Base-by-base conservation (phyloP, 2,888 invertebrate genomes). In the Metalampra italica region DNA sequence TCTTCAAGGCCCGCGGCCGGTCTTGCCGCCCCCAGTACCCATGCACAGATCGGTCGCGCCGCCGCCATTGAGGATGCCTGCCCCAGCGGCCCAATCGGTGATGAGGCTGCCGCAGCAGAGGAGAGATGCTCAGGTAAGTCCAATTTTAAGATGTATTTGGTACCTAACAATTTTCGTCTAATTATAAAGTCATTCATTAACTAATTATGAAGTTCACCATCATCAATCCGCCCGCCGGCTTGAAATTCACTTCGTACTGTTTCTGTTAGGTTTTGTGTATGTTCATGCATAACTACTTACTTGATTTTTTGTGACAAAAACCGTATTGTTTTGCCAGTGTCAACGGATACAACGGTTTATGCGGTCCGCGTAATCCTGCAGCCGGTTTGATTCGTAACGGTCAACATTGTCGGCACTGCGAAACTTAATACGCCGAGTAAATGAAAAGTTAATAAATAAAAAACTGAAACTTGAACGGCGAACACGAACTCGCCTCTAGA, bases 111-210 rank as follows among this genome's bases (percentile, higher is more conserved):
- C 75, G 52, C 82, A 77, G 54, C 79, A 74, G 12, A 76, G 82
- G 64, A 82, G 79, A 79, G 83, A 85, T 64, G 58, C 74, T 74
- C 86, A 89, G 88, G 88, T 89, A 62, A 57, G 77, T 40, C n/a
- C 3, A 45, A 36, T 44, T 13, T 3, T 42, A 42, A 40, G 43
- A n/a, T 22, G 22, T 3, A 3, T 22, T 22, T 3, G 22, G 22
- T 3, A 22, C 3, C 22, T 22, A 3, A 22, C 22, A 22, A 22
- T 22, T n/a, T n/a, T n/a, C 22, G 22, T 5, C 22, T 3, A 22
- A 22, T 5, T 22, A 22, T 22, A 22, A 5, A 22, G 22, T 22
- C n/a, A n/a, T n/a, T n/a, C n/a, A n/a, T n/a, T n/a, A n/a, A 22
- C 22, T 3, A 5, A 5, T 2, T 22, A 2, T 22, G 5, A 22